Evolutionary conservation across 2,797 vertebrate genomes (phyloP).

Genomic region (Phoeniculus purpureus): DNA sequence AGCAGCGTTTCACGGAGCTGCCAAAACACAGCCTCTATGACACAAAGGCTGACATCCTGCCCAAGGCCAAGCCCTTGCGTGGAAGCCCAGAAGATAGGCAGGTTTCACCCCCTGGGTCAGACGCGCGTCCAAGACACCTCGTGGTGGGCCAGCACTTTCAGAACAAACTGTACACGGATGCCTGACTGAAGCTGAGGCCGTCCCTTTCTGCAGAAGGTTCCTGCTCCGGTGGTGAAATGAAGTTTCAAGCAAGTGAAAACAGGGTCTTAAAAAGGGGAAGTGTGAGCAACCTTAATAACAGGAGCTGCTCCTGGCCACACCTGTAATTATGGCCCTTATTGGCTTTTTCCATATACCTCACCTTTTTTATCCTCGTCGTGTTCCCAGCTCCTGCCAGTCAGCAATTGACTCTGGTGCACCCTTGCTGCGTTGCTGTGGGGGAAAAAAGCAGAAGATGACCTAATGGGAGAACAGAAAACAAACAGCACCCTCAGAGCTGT

Average conservation of each 20-base stretch:
- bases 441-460: no score
- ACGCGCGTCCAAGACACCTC: neutral
- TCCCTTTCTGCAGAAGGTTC: neutral
- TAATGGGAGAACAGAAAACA: neutral
- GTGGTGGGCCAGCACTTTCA: neutral
- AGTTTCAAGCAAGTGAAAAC: conserved; percentile 36
- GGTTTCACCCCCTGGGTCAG: neutral
- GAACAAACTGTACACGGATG: neutral
- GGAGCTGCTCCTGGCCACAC: conserved; percentile 28
- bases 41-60: neutral
- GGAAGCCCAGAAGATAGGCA: neutral
- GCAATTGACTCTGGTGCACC: neutral
- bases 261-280: conserved; percentile 34
- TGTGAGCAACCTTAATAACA: conserved; percentile 21
- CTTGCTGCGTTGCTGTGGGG: neutral
- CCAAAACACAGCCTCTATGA: neutral
- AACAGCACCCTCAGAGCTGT: neutral
- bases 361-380: neutral
- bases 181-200: neutral
- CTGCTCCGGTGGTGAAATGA: neutral
- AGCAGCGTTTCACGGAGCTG: neutral
- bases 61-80: neutral
- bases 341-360: conserved; percentile 17
- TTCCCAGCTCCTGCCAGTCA: conserved; percentile 10
- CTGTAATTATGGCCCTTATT: conserved; percentile 51